Base-by-base conservation (phyloP, 2,797 vertebrate species). In the Spinus olivaceus region DNA sequence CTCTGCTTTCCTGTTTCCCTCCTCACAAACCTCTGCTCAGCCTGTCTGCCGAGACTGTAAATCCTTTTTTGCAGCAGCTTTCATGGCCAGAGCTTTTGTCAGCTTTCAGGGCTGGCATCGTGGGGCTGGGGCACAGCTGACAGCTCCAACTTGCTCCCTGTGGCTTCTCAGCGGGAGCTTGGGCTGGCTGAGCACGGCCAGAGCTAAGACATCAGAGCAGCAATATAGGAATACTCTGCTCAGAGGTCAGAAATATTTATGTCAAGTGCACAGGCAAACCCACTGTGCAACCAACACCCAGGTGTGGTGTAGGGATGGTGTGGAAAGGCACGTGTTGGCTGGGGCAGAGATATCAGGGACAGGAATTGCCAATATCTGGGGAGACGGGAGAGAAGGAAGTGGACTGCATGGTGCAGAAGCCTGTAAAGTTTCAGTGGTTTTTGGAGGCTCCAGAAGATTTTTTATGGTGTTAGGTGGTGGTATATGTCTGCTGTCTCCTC, bases 231-330 rank as follows among this genome's bases (percentile, higher is more conserved):
- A 6, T 16, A 18, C 7, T 63, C 69, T 69, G 42, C 47, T 77
- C 71, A 65, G 63, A 61, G 39, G 35, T 50, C 47, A n/a, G 39
- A 59, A 65, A 51, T 28, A 20, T 35, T 74, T 44, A 24, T 19
- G 46, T 46, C 46, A 42, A 71, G 30, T 13, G 12, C 28, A 32
- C 20, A 64, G 8, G 27, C 5, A 85, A 81, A 76, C 12, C 24
- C 2, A 0, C n/a, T 39, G 30, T 23, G 54, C 64, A 59, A 60
- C 9, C 30, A 44, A 12, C 33, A 53, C 6, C 7, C 0, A 3
- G 23, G 51, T 35, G 14, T 28, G 42, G 35, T 0, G 0, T 6
- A 69, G 44, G 24, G 11, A 60, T 21, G 44, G 49, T n/a, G 51
- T 17, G 37, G 54, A 77, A 80, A 80, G 8, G 30, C 10, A 3